Percentiles rank a stretch among this genome's conserved stretches.
Conservation (phyloP, 2,797 vertebrate genomes). For the Sebastes elongatus region DNA sequence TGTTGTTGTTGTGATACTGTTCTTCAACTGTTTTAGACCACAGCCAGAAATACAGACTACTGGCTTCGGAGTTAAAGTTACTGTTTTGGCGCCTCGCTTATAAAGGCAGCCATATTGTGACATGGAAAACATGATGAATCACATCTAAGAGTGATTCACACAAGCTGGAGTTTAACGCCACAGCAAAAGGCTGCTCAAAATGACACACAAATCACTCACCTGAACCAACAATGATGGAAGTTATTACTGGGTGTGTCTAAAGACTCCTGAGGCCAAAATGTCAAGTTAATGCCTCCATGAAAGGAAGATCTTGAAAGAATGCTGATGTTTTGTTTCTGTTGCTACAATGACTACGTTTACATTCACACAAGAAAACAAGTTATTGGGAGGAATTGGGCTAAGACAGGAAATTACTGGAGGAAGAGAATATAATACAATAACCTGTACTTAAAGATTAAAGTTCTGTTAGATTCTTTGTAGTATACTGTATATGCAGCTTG, state of each 20-base stretch:
- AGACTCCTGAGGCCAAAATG: background rate
- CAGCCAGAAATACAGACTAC: background rate
- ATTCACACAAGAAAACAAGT: background rate
- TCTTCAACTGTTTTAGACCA: background rate
- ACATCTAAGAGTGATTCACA: background rate
- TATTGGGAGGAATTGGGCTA: background rate
- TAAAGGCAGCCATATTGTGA: background rate
- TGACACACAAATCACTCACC: background rate
- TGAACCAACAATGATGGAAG: background rate
- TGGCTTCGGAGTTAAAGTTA: background rate
- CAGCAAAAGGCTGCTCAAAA: background rate
- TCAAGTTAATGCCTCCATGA: background rate
- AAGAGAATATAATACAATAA: background rate
- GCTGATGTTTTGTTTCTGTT: background rate
- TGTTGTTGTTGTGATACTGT: constrained; percentile 15
- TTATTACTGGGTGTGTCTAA: background rate
- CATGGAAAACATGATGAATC: background rate
- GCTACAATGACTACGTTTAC: background rate
- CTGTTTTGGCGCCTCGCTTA: background rate
- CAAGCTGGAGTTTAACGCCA: background rate
- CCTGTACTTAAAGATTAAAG: background rate
- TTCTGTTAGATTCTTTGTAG: background rate
- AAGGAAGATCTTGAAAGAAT: background rate
- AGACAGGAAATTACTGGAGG: no score
- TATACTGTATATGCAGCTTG: background rate